A percentile compares a stretch with the other conserved stretches of the same genome.
These are phyloP conservation scores for Cryptoblepharus egeriae DNA, from an alignment of 2,797 vertebrate species.

Conservation along the genomic window DNA sequence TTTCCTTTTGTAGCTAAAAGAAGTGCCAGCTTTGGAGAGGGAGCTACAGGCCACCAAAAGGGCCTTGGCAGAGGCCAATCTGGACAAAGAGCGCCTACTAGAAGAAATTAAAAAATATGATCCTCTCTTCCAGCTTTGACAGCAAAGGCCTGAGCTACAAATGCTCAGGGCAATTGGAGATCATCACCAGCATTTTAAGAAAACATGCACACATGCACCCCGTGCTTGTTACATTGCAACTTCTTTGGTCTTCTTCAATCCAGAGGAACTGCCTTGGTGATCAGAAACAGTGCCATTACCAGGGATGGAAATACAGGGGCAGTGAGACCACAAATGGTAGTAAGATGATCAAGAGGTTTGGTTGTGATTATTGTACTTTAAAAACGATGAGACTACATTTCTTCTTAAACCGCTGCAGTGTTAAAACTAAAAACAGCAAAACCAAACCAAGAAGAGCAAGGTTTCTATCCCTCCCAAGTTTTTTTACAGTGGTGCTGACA, in stretches of 20 bases:
- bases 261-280: background rate
- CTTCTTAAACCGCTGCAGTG: slow-evolving; percentile 9
- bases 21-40: slow-evolving; percentile 75
- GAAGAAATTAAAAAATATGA: slow-evolving; percentile 92
- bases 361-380: slow-evolving; percentile 15
- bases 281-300: slow-evolving; percentile 35
- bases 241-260: slow-evolving; percentile 9
- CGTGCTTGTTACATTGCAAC: slow-evolving; percentile 25
- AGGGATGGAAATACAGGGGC: background rate
- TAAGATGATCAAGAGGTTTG: background rate
- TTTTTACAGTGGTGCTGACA: background rate
- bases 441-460: background rate
- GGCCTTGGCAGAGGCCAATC: slow-evolving; percentile 83
- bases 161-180: slow-evolving; percentile 56
- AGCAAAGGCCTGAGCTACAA: slow-evolving; percentile 29
- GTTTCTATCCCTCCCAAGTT: background rate
- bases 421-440: background rate
- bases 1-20: slow-evolving; percentile 65
- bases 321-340: background rate
- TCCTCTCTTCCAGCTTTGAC: slow-evolving; percentile 88
- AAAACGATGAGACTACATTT: slow-evolving; percentile 11
- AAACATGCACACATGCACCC: background rate
- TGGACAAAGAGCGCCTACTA: slow-evolving; percentile 88
- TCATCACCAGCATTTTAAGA: slow-evolving; percentile 66
- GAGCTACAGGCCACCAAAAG: slow-evolving; percentile 81